These are phyloP conservation scores for Aleiodes alternator DNA, from an alignment of 2,888 invertebrate genomes.

Conservation along the genomic window DNA sequence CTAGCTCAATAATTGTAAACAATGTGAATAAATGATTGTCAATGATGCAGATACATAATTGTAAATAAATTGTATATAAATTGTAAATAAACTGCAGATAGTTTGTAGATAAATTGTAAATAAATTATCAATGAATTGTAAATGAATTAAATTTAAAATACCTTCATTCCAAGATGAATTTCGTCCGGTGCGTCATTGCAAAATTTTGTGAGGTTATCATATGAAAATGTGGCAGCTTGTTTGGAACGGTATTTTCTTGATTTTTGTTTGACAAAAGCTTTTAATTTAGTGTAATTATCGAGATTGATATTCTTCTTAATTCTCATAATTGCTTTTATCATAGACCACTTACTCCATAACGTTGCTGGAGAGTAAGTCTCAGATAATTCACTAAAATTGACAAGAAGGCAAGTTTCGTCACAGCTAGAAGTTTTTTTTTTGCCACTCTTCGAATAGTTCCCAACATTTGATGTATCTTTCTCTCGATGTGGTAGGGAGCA, in stretches of 20 bases:
- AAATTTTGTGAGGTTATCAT: background rate
- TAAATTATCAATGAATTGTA: background rate
- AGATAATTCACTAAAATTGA: no score
- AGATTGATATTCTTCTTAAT: no score
- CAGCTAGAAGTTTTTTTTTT: no score
- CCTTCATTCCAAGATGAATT: slow-evolving; percentile 1
- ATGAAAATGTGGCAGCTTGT: slow-evolving; percentile 2
- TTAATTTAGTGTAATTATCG: no score
- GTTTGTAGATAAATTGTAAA: background rate
- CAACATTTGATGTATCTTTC: background rate
- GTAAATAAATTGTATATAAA: slow-evolving; percentile 3
- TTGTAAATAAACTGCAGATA: slow-evolving; percentile 1
- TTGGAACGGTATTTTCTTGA: background rate
- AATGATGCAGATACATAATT: no score
- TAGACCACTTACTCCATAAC: no score
- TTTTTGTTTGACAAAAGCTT: background rate
- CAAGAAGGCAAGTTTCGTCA: no score
- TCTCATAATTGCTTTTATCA: no score
- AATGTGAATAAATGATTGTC: background rate
- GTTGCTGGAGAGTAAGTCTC: no score
- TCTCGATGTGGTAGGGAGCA: background rate
- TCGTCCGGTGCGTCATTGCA: background rate
- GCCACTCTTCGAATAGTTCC: background rate
- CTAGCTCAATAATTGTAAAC: background rate
- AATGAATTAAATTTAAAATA: background rate